Base-by-base conservation (phyloP, 2,888 invertebrate species). In the Cephalotes varians region DNA sequence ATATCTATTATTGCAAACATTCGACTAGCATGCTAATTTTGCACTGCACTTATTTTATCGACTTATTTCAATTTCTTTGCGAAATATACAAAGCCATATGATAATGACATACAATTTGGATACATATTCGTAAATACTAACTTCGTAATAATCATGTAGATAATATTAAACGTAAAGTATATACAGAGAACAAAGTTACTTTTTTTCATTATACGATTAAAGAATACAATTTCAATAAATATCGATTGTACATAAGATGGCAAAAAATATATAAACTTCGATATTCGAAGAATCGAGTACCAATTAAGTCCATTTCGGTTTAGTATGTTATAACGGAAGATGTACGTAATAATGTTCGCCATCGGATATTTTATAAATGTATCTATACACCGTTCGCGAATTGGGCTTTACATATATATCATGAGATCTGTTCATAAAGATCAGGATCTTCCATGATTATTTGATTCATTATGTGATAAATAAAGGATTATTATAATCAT, bases 1-100 rank as follows among this genome's bases (percentile, higher is more conserved):
- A 56, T 4, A 7, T 9, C 2, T 54, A 34, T 47, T 40, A 18
- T 73, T 28, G 21, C 37, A 60, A 80, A 37, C 21, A n/a, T 80
- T 73, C 28, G 49, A 80, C 60, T 40, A 74, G 28, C 37, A 40
- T 74, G 25, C 37, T 62, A 49, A 73, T 60, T 73, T 72, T 73
- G 10, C 47, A 58, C 44, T 34, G 21, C n/a, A n/a, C 18, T 62
- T n/a, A 31, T 54, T 54, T 34, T 5, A 64, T 51, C 51, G 25
- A 37, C 18, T 40, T n/a, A n/a, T n/a, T n/a, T 47, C 60, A 37
- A 76, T 15, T 5, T 40, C 28, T 64, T 37, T 37, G 25, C 15
- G 64, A 76, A 37, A 76, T 37, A 76, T 18, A 21, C 6, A n/a
- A 49, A 21, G 25, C 49, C 34, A 5, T 28, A 40, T 40, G 9